Evolutionary conservation across 2,888 invertebrate species (phyloP).

Genomic region (Lingula anatina): DNA sequence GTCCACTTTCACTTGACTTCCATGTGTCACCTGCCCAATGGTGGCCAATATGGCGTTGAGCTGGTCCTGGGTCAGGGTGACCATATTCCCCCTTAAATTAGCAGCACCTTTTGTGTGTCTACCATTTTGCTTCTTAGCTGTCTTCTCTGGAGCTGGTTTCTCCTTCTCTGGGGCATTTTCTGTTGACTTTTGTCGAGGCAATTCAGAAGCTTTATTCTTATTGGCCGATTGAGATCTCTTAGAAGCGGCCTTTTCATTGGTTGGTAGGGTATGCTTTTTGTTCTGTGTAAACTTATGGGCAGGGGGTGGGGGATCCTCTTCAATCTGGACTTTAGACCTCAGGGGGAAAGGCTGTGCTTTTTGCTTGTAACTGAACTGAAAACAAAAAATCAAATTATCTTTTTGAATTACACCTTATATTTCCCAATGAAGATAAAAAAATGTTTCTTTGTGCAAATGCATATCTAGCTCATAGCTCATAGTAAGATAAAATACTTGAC

Average conservation of each 20-base stretch:
- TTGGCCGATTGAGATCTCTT: too few relatives aligned
- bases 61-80: conserved; percentile 40
- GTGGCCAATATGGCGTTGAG: conserved; percentile 35
- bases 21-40: conserved; percentile 29
- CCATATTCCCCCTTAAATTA: conserved; percentile 3
- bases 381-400: not conserved
- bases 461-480: too few relatives aligned
- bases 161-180: not conserved
- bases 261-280: not conserved
- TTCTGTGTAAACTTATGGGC: not conserved
- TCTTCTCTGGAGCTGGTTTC: not conserved
- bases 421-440: too few relatives aligned
- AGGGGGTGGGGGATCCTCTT: not conserved
- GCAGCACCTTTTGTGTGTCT: not conserved
- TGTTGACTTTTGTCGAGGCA: not conserved
- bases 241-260: not conserved
- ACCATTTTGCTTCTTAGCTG: not conserved
- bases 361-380: conserved; percentile 30
- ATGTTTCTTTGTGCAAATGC: too few relatives aligned
- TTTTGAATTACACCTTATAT: too few relatives aligned
- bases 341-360: conserved; percentile 24
- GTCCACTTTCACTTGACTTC: too few relatives aligned
- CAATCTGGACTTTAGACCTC: not conserved
- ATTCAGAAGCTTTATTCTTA: not conserved
- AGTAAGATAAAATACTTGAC: too few relatives aligned